These are phyloP conservation scores for Bradynema listronoti DNA, from an alignment of 1,140 invertebrate species.

Conservation along the genomic window DNA sequence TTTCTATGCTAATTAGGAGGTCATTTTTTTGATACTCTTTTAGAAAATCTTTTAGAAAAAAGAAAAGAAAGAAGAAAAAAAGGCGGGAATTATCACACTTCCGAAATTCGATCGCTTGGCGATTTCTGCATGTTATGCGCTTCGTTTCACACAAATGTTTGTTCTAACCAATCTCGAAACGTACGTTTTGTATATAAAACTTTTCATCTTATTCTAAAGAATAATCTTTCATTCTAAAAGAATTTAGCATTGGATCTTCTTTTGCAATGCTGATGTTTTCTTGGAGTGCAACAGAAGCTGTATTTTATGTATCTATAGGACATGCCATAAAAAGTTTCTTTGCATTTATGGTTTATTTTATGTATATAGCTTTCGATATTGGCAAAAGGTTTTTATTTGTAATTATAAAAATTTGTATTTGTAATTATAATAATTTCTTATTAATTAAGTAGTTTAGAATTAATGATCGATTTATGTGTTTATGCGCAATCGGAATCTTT, in stretches of 20 bases:
- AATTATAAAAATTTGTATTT: neutral
- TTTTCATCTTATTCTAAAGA: slow-evolving; percentile 11
- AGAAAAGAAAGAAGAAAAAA: slow-evolving; percentile 1
- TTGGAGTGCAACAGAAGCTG: slow-evolving; percentile 20
- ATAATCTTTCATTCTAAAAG: neutral
- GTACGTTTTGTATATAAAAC: slow-evolving; percentile 9
- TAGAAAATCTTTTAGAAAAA: neutral
- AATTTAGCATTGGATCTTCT: slow-evolving; percentile 26
- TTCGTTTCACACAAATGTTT: slow-evolving; percentile 36
- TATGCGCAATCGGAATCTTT: slow-evolving; percentile 13
- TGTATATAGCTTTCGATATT: slow-evolving; percentile 34
- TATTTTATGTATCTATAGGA: slow-evolving; percentile 21
- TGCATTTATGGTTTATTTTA: slow-evolving; percentile 12
- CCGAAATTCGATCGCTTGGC: slow-evolving; percentile 25
- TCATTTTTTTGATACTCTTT: no score
- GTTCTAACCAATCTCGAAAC: slow-evolving; percentile 31
- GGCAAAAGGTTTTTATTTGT: slow-evolving; percentile 19
- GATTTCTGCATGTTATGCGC: slow-evolving; percentile 18
- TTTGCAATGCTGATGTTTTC: slow-evolving; percentile 42
- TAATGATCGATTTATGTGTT: slow-evolving; percentile 17
- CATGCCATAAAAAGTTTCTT: slow-evolving; percentile 18
- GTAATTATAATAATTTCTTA: slow-evolving; percentile 11
- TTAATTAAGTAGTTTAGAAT: slow-evolving; percentile 19
- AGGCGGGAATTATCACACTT: neutral
- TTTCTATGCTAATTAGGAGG: no score